phyloP scores from a whole-genome alignment of 2,888 invertebrate species.

The Deilephila porcellus region DNA sequence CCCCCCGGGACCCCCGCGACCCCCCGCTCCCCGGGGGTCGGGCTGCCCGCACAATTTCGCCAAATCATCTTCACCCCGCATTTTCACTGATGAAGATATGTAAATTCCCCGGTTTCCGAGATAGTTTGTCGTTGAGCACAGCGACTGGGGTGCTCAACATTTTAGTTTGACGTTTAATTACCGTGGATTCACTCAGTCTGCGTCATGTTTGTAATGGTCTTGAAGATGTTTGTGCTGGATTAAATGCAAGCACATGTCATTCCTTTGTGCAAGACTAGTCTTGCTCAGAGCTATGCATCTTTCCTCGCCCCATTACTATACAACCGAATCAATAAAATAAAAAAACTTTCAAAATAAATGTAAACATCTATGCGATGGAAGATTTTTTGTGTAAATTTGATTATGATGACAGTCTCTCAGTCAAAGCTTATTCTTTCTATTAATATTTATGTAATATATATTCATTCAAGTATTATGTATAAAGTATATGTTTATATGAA shows the following conservation, averaged over 20 bases:
- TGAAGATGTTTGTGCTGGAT: background rate
- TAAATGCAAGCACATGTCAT: background rate
- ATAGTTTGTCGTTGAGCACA: constrained; percentile 56
- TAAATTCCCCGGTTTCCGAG: constrained; percentile 64
- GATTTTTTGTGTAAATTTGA: too few relatives aligned
- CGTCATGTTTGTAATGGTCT: background rate
- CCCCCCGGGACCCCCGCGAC: constrained; percentile 32
- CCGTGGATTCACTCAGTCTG: background rate
- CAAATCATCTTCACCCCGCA: constrained; percentile 80
- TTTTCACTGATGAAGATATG: constrained; percentile 80
- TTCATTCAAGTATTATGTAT: too few relatives aligned
- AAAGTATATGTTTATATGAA: too few relatives aligned
- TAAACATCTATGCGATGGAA: too few relatives aligned
- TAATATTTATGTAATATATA: too few relatives aligned
- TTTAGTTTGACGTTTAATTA: constrained; percentile 42
- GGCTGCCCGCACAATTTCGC: constrained; percentile 63
- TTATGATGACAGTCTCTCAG: too few relatives aligned
- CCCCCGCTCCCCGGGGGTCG: constrained; percentile 39
- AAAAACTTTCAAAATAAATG: too few relatives aligned
- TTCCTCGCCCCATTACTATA: too few relatives aligned
- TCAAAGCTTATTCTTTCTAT: too few relatives aligned
- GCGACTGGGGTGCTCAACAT: constrained; percentile 46
- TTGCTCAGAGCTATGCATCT: too few relatives aligned
- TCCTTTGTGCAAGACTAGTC: too few relatives aligned
- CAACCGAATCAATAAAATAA: too few relatives aligned